These are phyloP conservation scores for Drosophila kikkawai DNA, from an alignment of 1,140 invertebrate species.

Conservation along the genomic window DNA sequence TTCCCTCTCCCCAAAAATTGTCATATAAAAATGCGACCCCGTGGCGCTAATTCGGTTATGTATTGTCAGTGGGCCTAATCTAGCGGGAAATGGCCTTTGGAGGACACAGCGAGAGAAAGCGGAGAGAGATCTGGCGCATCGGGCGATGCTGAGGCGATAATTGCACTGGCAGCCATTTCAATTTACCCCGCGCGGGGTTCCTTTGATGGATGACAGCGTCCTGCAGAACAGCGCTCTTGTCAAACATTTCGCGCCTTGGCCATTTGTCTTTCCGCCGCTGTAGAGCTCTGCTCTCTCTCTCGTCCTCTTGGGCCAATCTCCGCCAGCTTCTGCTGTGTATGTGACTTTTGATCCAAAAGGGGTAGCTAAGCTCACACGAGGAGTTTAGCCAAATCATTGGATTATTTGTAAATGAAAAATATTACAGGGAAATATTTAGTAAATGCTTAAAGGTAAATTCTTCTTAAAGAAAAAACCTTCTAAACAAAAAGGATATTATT, in stretches of 20 bases:
- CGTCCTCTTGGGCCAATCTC: neutral
- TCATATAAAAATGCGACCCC: constrained; percentile 58
- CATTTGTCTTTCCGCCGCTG: constrained; percentile 66
- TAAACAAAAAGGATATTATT: too few relatives aligned
- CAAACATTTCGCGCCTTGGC: constrained; percentile 78
- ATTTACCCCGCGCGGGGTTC: constrained; percentile 55
- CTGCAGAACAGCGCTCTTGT: constrained; percentile 53
- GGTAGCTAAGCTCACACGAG: constrained; percentile 4
- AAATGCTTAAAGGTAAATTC: neutral
- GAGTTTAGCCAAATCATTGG: neutral
- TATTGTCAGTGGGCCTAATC: constrained; percentile 74
- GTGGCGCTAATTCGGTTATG: constrained; percentile 77
- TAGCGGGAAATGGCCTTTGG: constrained; percentile 58
- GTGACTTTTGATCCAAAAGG: neutral
- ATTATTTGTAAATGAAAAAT: neutral
- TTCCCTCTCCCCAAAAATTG: constrained; percentile 16
- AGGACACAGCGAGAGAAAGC: neutral
- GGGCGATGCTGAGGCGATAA: constrained; percentile 61
- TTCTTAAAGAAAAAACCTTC: neutral
- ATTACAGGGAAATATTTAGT: neutral
- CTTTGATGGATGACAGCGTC: constrained; percentile 66
- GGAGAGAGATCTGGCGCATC: constrained; percentile 5
- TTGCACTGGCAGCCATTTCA: constrained; percentile 78
- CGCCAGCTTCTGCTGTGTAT: constrained; percentile 4
- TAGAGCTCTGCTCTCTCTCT: neutral